Evolutionary conservation across 2,797 vertebrate genomes (phyloP).

Genomic region (Pantherophis alleghaniensis): DNA sequence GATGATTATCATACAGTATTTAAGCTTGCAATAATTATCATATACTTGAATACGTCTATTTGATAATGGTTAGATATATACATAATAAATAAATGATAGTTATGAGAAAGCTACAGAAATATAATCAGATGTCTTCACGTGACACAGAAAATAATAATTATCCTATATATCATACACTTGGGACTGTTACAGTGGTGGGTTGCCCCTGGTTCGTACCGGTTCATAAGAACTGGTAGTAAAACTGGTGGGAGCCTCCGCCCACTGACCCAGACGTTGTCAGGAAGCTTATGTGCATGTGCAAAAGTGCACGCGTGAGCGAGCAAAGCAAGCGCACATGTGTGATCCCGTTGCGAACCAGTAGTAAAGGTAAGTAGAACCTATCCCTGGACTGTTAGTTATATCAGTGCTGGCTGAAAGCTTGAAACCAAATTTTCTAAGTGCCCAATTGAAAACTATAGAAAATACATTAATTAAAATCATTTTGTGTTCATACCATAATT

Average conservation of each 20-base stretch:
- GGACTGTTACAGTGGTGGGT: not conserved
- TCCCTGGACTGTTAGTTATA: not conserved
- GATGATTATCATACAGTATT: not conserved
- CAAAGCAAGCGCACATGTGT: too few relatives aligned
- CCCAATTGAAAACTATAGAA: not conserved
- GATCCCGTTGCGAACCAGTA: too few relatives aligned
- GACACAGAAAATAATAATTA: not conserved
- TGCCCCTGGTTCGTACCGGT: too few relatives aligned
- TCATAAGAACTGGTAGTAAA: too few relatives aligned
- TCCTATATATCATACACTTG: not conserved
- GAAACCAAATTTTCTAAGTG: not conserved
- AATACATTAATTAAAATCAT: not conserved
- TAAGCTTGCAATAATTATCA: not conserved
- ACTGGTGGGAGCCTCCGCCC: too few relatives aligned
- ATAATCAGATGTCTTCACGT: conserved; percentile 2
- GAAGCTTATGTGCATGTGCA: too few relatives aligned
- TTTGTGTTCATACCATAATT: not conserved
- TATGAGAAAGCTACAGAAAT: not conserved
- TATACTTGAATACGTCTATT: not conserved
- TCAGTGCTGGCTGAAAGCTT: not conserved
- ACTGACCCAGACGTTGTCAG: too few relatives aligned
- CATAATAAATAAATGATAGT: not conserved
- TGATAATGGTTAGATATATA: not conserved
- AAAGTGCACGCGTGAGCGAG: too few relatives aligned
- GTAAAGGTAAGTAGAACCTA: too few relatives aligned